A percentile compares a stretch with the other conserved stretches of the same genome.
phyloP scores from a whole-genome alignment of 2,113 vertebrate genomes.

The Cisticola juncidis region DNA sequence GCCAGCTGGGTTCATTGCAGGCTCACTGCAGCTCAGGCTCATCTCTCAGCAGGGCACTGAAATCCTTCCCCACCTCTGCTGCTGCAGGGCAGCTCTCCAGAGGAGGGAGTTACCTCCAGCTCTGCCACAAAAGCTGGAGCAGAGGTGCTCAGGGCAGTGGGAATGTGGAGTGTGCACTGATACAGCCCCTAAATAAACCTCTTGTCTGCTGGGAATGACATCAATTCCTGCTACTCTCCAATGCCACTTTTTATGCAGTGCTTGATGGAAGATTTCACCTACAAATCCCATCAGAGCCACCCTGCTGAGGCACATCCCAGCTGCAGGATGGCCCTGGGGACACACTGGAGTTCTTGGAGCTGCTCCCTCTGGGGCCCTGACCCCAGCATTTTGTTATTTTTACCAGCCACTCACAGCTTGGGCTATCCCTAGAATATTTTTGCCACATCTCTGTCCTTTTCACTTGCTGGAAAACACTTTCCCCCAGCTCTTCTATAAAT shows the following conservation, averaged over 20 bases:
- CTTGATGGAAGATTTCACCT: neutral
- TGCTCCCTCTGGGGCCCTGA: rapidly evolving
- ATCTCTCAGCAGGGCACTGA: neutral
- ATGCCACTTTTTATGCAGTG: rapidly evolving
- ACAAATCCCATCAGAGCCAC: rapidly evolving
- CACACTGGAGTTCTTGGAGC: neutral
- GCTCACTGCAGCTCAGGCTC: neutral
- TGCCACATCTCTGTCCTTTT: neutral
- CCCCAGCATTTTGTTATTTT: neutral
- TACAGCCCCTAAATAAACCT: neutral
- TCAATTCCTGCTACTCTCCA: neutral
- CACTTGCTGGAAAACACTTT: neutral
- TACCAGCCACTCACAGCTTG: neutral
- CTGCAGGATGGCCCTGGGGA: neutral
- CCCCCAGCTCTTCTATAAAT: neutral
- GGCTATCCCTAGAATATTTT: neutral
- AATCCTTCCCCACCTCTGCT: neutral
- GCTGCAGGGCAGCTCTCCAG: neutral
- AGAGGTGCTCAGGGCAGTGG: neutral
- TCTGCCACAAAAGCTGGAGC: neutral
- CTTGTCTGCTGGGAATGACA: neutral
- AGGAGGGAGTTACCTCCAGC: neutral
- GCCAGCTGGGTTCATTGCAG: neutral
- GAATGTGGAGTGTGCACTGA: neutral
- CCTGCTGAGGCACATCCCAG: neutral